phyloP scores from a whole-genome alignment of 2,888 invertebrate genomes.

The Hylaea fasciaria region DNA sequence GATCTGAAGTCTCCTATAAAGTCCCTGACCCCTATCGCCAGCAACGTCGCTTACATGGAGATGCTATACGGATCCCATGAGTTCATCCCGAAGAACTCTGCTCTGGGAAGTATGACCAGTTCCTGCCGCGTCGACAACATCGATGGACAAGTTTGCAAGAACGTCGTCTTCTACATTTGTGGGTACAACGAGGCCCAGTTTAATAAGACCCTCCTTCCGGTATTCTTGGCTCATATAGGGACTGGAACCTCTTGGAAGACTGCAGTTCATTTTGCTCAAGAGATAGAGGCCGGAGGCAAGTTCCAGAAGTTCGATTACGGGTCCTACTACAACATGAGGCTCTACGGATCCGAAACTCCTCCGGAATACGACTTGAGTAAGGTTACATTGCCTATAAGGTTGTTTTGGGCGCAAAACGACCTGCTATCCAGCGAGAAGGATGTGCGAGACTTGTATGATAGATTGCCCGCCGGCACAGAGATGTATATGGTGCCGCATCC shows the following conservation, averaged over 20 bases:
- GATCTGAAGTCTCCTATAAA: conserved; percentile 87
- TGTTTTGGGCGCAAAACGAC: conserved; percentile 89
- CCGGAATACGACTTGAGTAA: conserved; percentile 86
- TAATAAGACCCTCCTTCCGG: conserved; percentile 88
- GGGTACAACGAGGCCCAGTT: conserved; percentile 89
- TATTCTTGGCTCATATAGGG: conserved; percentile 88
- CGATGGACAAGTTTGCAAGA: conserved; percentile 87
- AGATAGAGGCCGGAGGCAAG: conserved; percentile 78
- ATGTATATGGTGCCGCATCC: conserved; percentile 84
- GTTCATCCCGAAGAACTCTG: conserved; percentile 87
- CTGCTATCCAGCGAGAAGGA: conserved; percentile 88
- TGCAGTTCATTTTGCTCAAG: conserved; percentile 88
- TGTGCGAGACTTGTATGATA: conserved; percentile 77
- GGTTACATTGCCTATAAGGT: conserved; percentile 85
- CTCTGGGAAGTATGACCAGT: conserved; percentile 83
- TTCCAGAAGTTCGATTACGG: conserved; percentile 91
- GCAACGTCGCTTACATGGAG: conserved; percentile 85
- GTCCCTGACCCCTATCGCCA: conserved; percentile 86
- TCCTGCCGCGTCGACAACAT: conserved; percentile 83
- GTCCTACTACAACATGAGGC: conserved; percentile 74
- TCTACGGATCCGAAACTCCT: conserved; percentile 84
- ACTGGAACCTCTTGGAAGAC: conserved; percentile 91
- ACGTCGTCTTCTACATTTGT: conserved; percentile 88
- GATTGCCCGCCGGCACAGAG: conserved; percentile 77
- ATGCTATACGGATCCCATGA: conserved; percentile 88